These are phyloP conservation scores for Dioctria rufipes DNA, from an alignment of 2,888 invertebrate genomes.

Conservation along the genomic window DNA sequence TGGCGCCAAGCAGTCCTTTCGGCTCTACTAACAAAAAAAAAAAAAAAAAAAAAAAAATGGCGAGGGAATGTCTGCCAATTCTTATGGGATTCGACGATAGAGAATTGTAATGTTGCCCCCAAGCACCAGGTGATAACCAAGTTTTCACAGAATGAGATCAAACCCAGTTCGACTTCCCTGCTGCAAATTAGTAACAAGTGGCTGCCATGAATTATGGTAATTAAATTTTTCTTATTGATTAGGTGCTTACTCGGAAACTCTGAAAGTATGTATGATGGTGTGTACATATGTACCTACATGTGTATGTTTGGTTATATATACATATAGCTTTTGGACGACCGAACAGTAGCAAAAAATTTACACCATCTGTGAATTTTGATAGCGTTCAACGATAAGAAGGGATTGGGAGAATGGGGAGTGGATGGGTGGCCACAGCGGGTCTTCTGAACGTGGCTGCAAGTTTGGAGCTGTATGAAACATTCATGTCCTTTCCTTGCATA, in stretches of 20 bases:
- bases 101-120: not conserved
- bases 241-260: not conserved
- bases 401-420: not conserved
- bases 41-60: not conserved
- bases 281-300: no score
- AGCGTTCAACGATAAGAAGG: not conserved
- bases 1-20: conserved; percentile 48
- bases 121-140: conserved; percentile 23
- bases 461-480: conserved; percentile 34
- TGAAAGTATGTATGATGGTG: not conserved
- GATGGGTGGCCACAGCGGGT: not conserved
- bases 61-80: conserved; percentile 14
- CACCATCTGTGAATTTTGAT: not conserved
- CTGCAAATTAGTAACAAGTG: not conserved
- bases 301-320: no score
- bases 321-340: no score
- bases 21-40: not conserved
- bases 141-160: conserved; percentile 6
- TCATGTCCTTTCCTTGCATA: conserved; percentile 29
- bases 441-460: not conserved
- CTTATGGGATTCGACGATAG: not conserved
- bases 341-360: not conserved
- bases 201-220: conserved; percentile 9
- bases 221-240: conserved; percentile 29
- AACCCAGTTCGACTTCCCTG: not conserved